Base-by-base conservation (phyloP, 2,888 invertebrate species). In the Eupithecia dodoneata region DNA sequence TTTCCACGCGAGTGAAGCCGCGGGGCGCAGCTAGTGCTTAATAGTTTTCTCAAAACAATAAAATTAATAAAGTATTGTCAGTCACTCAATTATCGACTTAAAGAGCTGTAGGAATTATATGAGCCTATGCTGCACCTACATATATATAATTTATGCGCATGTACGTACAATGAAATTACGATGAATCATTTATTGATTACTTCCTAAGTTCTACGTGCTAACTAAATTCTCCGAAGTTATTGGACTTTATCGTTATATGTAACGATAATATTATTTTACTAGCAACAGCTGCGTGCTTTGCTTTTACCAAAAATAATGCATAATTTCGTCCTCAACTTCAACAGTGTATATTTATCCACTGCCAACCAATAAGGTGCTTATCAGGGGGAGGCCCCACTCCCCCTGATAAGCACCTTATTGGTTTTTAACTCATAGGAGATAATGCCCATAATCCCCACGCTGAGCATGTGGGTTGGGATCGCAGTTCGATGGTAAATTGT, bases 171-270 rank as follows among this genome's bases (percentile, higher is more conserved):
- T 18, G 47, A 69, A 69, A 70, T 18, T 18, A 30, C 12, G 30
- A 15, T 70, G 70, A 70, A 30, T 70, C 70, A 70, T 69, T n/a
- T 45, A 69, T 70, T 49, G 70, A 30, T 49, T 70, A 45, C 44
- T 44, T 69, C 44, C 10, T 69, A 69, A 69, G 67, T 69, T 41
- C 4, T 69, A 69, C 10, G 45, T n/a, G 9, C 67, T 45, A 30
- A 63, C 30, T 10, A 30, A 63, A 63, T 63, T 30, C 63, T 4
- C 4, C 30, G 63, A 30, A 30, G 63, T 63, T 12, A 59, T 15
- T n/a, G 55, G n/a, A 52, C 59, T 18, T 59, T 30, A 63, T 63
- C 4, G 18, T 18, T 18, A 10, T 55, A 18, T 18, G 18, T 55
- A 18, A 55, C 5, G 59, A 59, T 59, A 59, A 18, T 18, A 59